Evolutionary conservation across 2,888 invertebrate genomes (phyloP).

Genomic region (Seira sanloemensis): DNA sequence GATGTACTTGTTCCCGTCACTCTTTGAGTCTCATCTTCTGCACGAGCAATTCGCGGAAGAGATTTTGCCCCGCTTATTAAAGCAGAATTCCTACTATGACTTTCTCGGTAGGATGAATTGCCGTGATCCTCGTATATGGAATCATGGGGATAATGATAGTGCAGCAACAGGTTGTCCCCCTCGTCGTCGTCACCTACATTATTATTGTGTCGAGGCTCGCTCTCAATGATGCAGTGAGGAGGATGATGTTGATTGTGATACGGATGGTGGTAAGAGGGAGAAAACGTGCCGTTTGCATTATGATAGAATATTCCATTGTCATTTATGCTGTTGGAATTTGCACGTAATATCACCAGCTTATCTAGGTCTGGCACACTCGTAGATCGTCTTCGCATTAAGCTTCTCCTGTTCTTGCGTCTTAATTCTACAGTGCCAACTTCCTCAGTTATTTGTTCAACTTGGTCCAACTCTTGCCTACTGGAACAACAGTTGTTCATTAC

Average conservation of each 20-base stretch:
- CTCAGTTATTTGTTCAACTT: not conserved
- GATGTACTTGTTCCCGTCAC: not conserved
- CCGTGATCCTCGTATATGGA: constrained; percentile 5
- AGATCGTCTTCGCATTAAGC: constrained; percentile 70
- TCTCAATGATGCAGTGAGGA: constrained; percentile 35
- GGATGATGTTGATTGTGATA: constrained; percentile 28
- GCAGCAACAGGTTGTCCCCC: constrained; percentile 39
- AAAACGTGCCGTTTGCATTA: not conserved
- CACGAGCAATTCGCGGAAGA: constrained; percentile 48
- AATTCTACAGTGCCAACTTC: constrained; percentile 65
- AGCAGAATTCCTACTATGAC: constrained; percentile 18
- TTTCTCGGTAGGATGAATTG: not conserved
- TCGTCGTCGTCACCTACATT: not conserved
- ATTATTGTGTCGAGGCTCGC: constrained; percentile 15
- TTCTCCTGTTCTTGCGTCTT: constrained; percentile 42
- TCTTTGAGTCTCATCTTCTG: not conserved
- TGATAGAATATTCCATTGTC: constrained; percentile 28
- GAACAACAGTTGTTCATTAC: constrained; percentile 32
- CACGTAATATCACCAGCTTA: constrained; percentile 63
- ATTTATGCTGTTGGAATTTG: not conserved
- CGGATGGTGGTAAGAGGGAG: constrained; percentile 5
- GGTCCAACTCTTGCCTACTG: not conserved
- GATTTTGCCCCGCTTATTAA: constrained; percentile 61
- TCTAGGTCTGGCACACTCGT: constrained; percentile 72
- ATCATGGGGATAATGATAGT: not conserved